Evolutionary conservation across 1,140 invertebrate species (phyloP).

Genomic region (Plodia interpunctella): DNA sequence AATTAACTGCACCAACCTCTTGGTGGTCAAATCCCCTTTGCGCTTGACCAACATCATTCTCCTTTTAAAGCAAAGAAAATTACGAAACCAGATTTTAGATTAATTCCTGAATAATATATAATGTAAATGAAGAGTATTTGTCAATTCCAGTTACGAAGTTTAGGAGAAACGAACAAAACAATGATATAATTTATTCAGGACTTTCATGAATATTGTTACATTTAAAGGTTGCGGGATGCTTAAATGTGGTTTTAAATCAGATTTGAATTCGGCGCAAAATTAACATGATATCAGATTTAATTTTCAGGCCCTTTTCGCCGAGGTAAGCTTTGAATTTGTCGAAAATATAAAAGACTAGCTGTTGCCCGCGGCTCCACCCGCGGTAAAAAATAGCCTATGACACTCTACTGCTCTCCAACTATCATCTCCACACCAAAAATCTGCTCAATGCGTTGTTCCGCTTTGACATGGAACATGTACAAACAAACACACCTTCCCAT

Average conservation of each 20-base stretch:
- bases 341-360: no score
- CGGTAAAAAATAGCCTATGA: no score
- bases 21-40: no score
- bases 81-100: neutral
- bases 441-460: no score
- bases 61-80: neutral
- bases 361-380: no score
- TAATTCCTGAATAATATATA: neutral
- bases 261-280: neutral
- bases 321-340: neutral
- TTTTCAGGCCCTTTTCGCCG: neutral
- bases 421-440: no score
- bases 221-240: neutral
- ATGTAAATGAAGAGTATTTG: constrained; percentile 1
- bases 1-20: no score
- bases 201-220: constrained; percentile 5
- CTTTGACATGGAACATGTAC: no score
- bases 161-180: neutral
- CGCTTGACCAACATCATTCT: no score
- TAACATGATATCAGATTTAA: neutral
- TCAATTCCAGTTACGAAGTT: constrained; percentile 3
- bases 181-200: constrained; percentile 1
- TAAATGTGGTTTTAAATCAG: constrained; percentile 1
- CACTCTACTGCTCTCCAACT: no score
- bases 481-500: no score